Base-by-base conservation (phyloP, 92 coral and sea anemone species). In the Parazoanthus swiftii region DNA sequence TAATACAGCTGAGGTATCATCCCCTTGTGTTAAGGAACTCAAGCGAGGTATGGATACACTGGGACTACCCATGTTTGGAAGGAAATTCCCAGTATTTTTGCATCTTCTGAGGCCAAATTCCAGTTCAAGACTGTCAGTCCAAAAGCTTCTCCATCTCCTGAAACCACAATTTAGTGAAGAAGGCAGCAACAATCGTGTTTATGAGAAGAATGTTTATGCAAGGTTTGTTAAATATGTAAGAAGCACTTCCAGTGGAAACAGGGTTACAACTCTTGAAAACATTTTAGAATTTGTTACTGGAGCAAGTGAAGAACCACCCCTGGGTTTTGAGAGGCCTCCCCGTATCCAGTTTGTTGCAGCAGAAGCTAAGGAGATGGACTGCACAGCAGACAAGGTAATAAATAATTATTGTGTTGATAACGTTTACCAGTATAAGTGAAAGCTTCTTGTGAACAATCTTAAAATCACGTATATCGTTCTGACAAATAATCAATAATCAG, bases 61-160 rank as follows among this genome's bases (percentile, higher is more conserved):
- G 68, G 92, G 90, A 26, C 16, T 92, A 33, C 86, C 80, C 25
- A 63, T 46, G 79, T 71, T 89, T 89, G 89, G 88, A 63, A 88
- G 71, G 25, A 70, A 76, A 43, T 80, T 48, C 48, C 94, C 92
- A n/a, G 16, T 86, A 46, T 88, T 93, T 81, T 66, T 89, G 10
- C 74, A 90, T 50, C 89, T 91, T 18, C 84, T 91, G 67, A 85
- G 93, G 73, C 96, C 94, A 74, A 35, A 42, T 73, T 73, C 50
- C 44, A 74, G 78, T 5, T 3, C 6, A 25, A 74, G 59, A 35
- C 1, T 82, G 7, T 39, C 42, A 4, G 77, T 42, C 2, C 77
- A 1, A 68, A 68, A 3, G 20, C 86, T 82, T 21, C 36, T 82
- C 42, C 66, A 82, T 68, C 59, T 68, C 14, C 10, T 82, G 38